Base-by-base conservation (phyloP, 2,888 invertebrate species). In the Parnassius orleans region DNA sequence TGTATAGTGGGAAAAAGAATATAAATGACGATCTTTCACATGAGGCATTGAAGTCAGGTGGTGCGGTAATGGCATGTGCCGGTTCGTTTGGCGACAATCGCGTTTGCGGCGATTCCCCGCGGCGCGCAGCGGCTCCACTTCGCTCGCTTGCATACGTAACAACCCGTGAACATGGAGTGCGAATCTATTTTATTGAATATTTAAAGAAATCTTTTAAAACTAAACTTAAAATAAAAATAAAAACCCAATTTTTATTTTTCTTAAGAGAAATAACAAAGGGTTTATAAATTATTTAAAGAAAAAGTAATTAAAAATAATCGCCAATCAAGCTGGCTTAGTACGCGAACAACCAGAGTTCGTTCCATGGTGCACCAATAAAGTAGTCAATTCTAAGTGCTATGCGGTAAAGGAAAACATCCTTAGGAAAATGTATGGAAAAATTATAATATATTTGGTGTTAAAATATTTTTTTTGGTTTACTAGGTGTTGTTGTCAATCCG, bases 81-180 rank as follows among this genome's bases (percentile, higher is more conserved):
- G 90, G 83, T 90, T 90, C 89, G 86, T 90, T 90, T 90, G 80
- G 74, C 76, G 72, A 83, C 86, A 90, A 90, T 90, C 86, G 82
- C 76, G 80, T 88, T 86, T 83, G 83, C 70, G 78, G 80, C 72
- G 70, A 60, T 77, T 73, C 76, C 73, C 83, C 79, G 83, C 76
- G 78, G 78, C 73, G 83, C 72, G 75, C 76, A 68, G 48, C 57
- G 48, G 62, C 57, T 57, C 53, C 50, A 46, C 46, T 41, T 54
- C 76, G 78, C 74, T 78, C 68, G 70, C 63, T 64, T 66, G 61
- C 67, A 65, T 65, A 61, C 63, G 57, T 62, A 63, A 63, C 59
- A 44, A 57, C 33, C 53, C 61, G 65, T 65, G 57, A 64, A 62
- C 65, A 68, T 66, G 66, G 68, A 68, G 68, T 67, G 63, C 62